Conservation (phyloP, 2,113 vertebrate genomes). For the Dasyurus viverrinus region DNA sequence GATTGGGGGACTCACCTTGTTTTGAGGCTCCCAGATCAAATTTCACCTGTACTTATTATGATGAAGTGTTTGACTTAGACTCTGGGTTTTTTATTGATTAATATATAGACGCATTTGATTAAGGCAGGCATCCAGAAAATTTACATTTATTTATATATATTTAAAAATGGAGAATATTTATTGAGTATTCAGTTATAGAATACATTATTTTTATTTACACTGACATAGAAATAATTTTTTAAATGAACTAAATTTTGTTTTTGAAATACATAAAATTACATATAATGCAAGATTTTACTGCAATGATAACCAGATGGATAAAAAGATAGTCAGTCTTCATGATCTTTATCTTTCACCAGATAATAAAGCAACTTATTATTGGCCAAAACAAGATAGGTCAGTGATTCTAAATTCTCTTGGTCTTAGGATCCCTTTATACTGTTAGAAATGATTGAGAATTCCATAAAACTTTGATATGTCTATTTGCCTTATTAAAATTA, state of each 20-base stretch:
- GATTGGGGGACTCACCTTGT: background rate
- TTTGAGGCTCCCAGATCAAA: background rate
- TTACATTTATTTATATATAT: background rate
- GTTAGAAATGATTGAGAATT: background rate
- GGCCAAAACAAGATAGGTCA: background rate
- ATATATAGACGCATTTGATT: background rate
- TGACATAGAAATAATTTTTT: background rate
- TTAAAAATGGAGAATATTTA: background rate
- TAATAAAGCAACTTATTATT: background rate
- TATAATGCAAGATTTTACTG: background rate
- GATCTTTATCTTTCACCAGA: background rate
- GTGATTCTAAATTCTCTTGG: background rate
- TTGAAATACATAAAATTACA: background rate
- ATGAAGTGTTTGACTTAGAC: background rate
- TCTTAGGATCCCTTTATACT: background rate
- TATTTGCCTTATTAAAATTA: background rate
- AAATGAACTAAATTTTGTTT: background rate
- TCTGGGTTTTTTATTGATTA: background rate
- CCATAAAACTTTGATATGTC: background rate
- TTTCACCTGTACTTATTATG: background rate
- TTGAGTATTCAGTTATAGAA: background rate
- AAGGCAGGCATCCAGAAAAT: background rate
- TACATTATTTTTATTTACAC: background rate
- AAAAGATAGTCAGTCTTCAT: background rate
- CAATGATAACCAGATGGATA: background rate